Evolutionary conservation across 2,888 invertebrate genomes (phyloP).

Genomic region (Disparrhopalites patrizii): DNA sequence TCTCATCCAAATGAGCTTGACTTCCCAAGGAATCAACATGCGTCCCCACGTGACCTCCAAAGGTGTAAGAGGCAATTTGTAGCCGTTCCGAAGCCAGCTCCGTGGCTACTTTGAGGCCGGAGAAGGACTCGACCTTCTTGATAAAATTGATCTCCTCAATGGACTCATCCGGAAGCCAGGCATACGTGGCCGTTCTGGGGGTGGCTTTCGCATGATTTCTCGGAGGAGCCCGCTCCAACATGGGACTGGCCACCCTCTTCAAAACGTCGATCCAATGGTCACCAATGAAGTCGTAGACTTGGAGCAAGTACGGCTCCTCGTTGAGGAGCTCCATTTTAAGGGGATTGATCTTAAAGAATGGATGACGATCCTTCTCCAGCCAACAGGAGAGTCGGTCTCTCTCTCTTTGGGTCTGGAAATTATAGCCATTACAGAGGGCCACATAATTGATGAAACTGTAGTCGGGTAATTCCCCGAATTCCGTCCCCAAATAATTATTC

Average conservation of each 20-base stretch:
- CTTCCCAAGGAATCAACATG: slow-evolving; percentile 44
- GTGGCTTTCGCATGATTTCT: slow-evolving; percentile 32
- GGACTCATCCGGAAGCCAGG: slow-evolving; percentile 42
- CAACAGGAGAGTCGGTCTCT: slow-evolving; percentile 29
- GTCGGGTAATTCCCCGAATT: slow-evolving; percentile 27
- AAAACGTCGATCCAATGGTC: slow-evolving; percentile 38
- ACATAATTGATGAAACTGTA: slow-evolving; percentile 42
- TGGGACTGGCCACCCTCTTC: slow-evolving; percentile 31
- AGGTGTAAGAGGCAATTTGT: slow-evolving; percentile 44
- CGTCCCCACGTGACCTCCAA: slow-evolving; percentile 45
- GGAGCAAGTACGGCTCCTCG: slow-evolving; percentile 29
- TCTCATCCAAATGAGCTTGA: slow-evolving; percentile 32
- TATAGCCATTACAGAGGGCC: slow-evolving; percentile 45
- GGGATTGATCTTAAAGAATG: slow-evolving; percentile 34
- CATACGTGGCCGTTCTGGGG: slow-evolving; percentile 44
- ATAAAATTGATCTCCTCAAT: slow-evolving; percentile 36
- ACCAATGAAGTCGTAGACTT: slow-evolving; percentile 38
- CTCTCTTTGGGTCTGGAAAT: slow-evolving; percentile 26
- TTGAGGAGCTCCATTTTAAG: slow-evolving; percentile 33
- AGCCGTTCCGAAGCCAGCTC: slow-evolving; percentile 37
- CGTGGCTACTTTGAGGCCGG: slow-evolving; percentile 41
- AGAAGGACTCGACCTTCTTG: slow-evolving; percentile 39
- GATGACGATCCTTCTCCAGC: slow-evolving; percentile 28
- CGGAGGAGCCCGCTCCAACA: slow-evolving; percentile 42
- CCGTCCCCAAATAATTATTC: slow-evolving; percentile 21